Evolutionary conservation across 2,113 vertebrate species (phyloP).

Genomic region (Lepus americanus): DNA sequence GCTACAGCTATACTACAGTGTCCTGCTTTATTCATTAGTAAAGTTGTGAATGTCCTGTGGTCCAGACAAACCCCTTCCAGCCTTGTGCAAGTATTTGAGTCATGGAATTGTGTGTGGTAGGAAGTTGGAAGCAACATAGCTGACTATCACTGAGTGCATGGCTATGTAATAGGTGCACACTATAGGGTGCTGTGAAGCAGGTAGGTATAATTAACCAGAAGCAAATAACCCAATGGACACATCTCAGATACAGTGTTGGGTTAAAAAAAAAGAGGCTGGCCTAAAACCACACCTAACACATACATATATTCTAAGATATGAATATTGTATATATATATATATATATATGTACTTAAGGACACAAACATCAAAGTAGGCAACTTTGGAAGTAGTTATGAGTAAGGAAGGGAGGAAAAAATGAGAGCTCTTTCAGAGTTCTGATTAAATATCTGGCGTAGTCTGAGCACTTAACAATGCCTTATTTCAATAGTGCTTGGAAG

Average conservation of each 20-base stretch:
- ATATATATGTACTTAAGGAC: background rate
- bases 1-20: background rate
- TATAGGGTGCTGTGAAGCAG: background rate
- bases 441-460: background rate
- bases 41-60: background rate
- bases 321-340: background rate
- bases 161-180: background rate
- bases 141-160: background rate
- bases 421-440: background rate
- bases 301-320: background rate
- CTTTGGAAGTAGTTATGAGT: background rate
- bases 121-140: background rate
- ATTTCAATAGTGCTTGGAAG: background rate
- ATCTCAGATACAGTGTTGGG: background rate
- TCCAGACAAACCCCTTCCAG: background rate
- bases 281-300: background rate
- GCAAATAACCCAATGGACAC: background rate
- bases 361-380: slow-evolving; percentile 19
- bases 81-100: background rate
- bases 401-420: background rate
- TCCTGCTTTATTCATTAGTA: background rate
- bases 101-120: background rate
- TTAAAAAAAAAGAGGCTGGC: background rate
- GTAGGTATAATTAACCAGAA: background rate
- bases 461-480: background rate